These are phyloP conservation scores for Drosophila kepulauana DNA, from an alignment of 1,140 invertebrate genomes.

Conservation along the genomic window DNA sequence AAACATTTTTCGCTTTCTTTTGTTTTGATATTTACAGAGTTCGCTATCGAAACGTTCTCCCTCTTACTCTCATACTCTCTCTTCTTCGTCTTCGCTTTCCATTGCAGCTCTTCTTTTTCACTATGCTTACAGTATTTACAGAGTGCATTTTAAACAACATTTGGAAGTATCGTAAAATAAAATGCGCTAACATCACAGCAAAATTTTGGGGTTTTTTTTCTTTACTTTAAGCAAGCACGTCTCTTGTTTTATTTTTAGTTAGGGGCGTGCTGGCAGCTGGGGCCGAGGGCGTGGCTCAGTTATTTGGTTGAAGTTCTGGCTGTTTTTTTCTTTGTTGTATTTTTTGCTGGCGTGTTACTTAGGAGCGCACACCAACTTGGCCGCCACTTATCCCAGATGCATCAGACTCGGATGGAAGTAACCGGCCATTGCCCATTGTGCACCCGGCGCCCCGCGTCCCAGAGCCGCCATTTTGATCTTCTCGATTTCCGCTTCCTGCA, in stretches of 20 bases:
- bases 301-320: conserved; percentile 60
- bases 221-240: conserved; percentile 19
- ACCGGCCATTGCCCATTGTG: conserved; percentile 84
- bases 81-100: conserved; percentile 11
- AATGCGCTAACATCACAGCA: conserved; percentile 85
- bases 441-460: conserved; percentile 84
- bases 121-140: conserved; percentile 74
- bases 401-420: conserved; percentile 85
- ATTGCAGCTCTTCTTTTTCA: conserved; percentile 1
- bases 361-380: conserved; percentile 61
- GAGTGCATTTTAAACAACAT: conserved; percentile 78
- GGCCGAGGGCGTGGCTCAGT: conserved; percentile 53
- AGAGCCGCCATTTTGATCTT: conserved; percentile 92
- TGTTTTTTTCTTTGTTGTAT: conserved; percentile 8
- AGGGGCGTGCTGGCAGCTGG: conserved; percentile 33
- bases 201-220: conserved; percentile 72
- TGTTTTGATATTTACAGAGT: conserved; percentile 65
- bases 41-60: conserved; percentile 14
- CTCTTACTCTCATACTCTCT: conserved; percentile 15
- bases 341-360: conserved; percentile 10
- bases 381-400: conserved; percentile 84
- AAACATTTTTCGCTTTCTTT: conserved; percentile 71
- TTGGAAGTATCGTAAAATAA: conserved; percentile 79
- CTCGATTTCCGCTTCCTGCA: conserved; percentile 97
- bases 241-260: background rate